Conservation (phyloP, 2,113 vertebrate species). For the Ammospiza nelsoni region DNA sequence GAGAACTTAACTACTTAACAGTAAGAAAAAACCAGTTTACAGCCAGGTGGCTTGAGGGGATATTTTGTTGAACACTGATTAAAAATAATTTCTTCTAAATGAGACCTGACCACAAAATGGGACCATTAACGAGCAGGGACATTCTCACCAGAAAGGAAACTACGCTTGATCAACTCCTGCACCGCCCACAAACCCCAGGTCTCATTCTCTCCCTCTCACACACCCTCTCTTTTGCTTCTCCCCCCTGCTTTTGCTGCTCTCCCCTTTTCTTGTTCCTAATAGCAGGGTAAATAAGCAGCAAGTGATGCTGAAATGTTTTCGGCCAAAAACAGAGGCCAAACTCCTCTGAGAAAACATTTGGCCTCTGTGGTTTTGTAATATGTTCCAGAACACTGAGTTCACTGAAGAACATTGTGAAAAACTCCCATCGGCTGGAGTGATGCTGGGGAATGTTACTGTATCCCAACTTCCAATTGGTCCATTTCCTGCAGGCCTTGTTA, state of each 20-base stretch:
- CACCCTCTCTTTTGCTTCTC: background rate
- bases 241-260: background rate
- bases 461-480: slow-evolving; percentile 81
- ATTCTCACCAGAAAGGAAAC: slow-evolving; percentile 78
- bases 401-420: slow-evolving; percentile 81
- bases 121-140: slow-evolving; percentile 77
- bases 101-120: slow-evolving; percentile 85
- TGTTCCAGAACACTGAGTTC: slow-evolving; percentile 85
- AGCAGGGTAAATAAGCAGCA: slow-evolving; percentile 81
- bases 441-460: slow-evolving; percentile 81
- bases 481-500: slow-evolving; percentile 79
- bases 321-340: slow-evolving; percentile 82
- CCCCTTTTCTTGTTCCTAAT: slow-evolving; percentile 73
- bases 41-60: slow-evolving; percentile 81
- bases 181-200: slow-evolving; percentile 65
- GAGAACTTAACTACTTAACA: slow-evolving; percentile 80
- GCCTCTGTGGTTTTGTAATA: slow-evolving; percentile 87
- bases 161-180: slow-evolving; percentile 69
- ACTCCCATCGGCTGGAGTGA: slow-evolving; percentile 77
- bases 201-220: slow-evolving; percentile 21
- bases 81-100: slow-evolving; percentile 89
- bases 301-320: slow-evolving; percentile 80
- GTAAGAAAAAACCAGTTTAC: slow-evolving; percentile 73
- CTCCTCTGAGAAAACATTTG: slow-evolving; percentile 85
- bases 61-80: slow-evolving; percentile 83